Conservation (phyloP, 2,888 invertebrate species). For the Coenonympha glycerion region DNA sequence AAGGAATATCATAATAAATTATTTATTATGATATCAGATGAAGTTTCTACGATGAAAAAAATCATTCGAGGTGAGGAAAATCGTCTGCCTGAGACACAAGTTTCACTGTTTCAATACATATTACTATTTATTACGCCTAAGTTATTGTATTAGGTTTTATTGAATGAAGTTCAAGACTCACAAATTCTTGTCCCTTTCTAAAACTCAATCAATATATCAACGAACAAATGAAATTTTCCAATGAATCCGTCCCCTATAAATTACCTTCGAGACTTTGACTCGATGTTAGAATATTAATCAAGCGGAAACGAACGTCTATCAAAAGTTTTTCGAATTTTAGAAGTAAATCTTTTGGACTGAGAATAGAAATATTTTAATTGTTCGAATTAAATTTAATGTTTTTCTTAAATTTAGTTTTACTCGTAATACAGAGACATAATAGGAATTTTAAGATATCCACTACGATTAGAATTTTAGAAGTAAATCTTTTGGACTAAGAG, state of each 20-base stretch:
- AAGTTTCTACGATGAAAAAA: no score
- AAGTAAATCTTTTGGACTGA: not conserved
- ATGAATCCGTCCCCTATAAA: conserved; percentile 1
- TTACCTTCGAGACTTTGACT: conserved; percentile 3
- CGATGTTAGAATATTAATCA: conserved; percentile 5
- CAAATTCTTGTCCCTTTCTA: not conserved
- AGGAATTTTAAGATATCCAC: no score
- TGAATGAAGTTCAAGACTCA: not conserved
- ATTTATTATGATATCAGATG: no score
- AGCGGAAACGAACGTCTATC: not conserved
- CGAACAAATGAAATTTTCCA: conserved; percentile 4
- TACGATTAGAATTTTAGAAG: not conserved
- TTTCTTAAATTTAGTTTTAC: not conserved
- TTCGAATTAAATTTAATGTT: not conserved
- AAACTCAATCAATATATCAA: not conserved
- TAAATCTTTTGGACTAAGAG: not conserved
- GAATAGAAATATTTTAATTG: not conserved
- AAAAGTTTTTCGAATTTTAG: conserved; percentile 2
- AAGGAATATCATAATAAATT: no score
- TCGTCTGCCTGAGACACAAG: no score
- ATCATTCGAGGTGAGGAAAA: no score
- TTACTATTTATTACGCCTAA: no score
- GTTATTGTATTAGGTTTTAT: no score
- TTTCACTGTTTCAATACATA: no score
- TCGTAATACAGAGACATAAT: not conserved